Percentiles rank a stretch among this genome's conserved stretches.
These are phyloP conservation scores for Rosalia funebris DNA, from an alignment of 2,888 invertebrate genomes.

Conservation along the genomic window DNA sequence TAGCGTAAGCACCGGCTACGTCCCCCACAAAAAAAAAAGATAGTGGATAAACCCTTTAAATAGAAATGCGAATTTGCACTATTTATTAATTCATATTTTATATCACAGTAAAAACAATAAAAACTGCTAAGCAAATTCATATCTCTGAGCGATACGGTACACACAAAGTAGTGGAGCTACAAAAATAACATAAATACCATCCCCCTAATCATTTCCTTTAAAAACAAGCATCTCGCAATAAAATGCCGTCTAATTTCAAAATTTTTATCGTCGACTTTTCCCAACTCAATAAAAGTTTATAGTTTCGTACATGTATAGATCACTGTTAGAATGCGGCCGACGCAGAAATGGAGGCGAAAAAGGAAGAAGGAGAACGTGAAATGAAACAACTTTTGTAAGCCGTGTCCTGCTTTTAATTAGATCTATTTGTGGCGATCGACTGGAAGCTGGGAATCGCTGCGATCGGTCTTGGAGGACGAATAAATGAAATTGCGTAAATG, in stretches of 20 bases:
- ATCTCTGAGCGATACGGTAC: no score
- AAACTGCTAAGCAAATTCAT: no score
- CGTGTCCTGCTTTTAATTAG: constrained; percentile 9
- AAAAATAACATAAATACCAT: neutral
- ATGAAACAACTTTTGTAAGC: constrained; percentile 8
- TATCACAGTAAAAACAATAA: no score
- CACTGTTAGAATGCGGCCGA: neutral
- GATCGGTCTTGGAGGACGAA: no score
- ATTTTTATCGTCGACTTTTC: constrained; percentile 9
- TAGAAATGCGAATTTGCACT: no score
- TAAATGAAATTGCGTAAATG: no score
- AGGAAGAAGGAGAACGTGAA: constrained; percentile 2
- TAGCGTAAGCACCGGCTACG: no score
- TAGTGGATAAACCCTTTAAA: no score
- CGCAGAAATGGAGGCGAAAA: neutral
- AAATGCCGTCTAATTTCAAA: constrained; percentile 5
- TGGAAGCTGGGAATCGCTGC: neutral
- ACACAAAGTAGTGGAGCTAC: no score
- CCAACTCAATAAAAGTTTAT: constrained; percentile 24
- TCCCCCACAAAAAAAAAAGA: no score
- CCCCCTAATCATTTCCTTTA: neutral
- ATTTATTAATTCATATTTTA: no score
- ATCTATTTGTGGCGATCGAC: constrained; percentile 4
- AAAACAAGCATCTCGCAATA: neutral
- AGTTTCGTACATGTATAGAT: constrained; percentile 7